Evolutionary conservation across 2,113 vertebrate species (phyloP).

Genomic region (Halichoerus grypus): DNA sequence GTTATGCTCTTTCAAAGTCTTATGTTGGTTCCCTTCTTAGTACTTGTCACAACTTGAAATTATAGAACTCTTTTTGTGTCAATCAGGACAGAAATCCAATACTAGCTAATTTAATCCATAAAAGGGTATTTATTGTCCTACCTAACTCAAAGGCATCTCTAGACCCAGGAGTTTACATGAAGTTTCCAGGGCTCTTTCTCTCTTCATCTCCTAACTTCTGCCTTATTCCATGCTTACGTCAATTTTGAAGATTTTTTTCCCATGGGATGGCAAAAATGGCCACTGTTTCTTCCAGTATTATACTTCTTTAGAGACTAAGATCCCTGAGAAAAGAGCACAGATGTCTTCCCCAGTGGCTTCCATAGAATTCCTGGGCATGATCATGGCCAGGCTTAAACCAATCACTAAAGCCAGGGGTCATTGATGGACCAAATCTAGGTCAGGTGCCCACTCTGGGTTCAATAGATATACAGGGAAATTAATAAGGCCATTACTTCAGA

Average conservation of each 20-base stretch:
- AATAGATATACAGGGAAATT: not conserved
- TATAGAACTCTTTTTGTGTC: not conserved
- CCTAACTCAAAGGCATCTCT: not conserved
- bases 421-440: not conserved
- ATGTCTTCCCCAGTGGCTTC: not conserved
- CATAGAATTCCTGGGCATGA: not conserved
- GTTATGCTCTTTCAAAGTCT: not conserved
- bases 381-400: not conserved
- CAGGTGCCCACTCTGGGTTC: not conserved
- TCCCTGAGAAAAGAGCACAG: not conserved
- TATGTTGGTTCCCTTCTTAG: not conserved
- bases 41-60: not conserved
- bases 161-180: not conserved
- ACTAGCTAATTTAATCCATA: not conserved
- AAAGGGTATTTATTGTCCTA: not conserved
- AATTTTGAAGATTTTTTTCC: not conserved
- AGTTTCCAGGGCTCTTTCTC: not conserved
- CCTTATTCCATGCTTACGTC: not conserved
- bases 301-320: not conserved
- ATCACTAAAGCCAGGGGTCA: not conserved
- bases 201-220: not conserved
- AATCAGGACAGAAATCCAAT: not conserved
- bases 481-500: not conserved
- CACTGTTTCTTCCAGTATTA: not conserved
- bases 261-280: not conserved